Evolutionary conservation across 2,113 vertebrate species (phyloP).

Genomic region (Ancistrus triradiatus): DNA sequence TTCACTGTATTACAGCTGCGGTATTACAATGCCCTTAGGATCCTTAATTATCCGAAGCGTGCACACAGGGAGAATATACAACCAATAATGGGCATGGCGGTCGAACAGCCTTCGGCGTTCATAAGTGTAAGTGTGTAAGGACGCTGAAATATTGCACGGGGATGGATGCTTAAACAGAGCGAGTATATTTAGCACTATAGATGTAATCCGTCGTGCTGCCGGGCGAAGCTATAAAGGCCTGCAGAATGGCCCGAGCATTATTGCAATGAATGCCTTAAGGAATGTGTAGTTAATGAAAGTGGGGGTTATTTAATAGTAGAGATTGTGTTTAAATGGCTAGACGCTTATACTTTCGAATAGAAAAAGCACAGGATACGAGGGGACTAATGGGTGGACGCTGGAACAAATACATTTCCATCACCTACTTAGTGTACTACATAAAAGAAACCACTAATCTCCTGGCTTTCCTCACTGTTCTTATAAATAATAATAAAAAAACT

Average conservation of each 20-base stretch:
- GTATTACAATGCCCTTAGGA: not conserved
- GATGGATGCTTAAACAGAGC: slow-evolving; percentile 5
- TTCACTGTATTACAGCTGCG: not conserved
- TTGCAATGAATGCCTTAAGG: slow-evolving; percentile 34
- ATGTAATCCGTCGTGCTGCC: not conserved
- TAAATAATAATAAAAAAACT: no score
- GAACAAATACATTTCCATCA: no score
- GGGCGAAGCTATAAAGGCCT: not conserved
- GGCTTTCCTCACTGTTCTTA: no score
- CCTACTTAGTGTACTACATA: no score
- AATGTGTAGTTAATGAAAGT: slow-evolving; percentile 36
- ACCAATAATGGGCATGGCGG: not conserved
- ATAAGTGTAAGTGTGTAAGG: not conserved
- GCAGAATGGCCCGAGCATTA: not conserved
- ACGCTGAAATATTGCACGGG: slow-evolving; percentile 3
- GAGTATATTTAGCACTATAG: not conserved
- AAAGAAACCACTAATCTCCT: no score
- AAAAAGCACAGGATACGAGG: no score
- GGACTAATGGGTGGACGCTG: no score
- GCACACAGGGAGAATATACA: not conserved
- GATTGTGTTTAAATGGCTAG: not conserved
- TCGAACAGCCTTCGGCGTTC: not conserved
- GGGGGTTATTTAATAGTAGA: not conserved
- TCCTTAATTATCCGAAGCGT: slow-evolving; percentile 2
- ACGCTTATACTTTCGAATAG: not conserved